Evolutionary conservation across 2,797 vertebrate species (phyloP).

Genomic region (Falco columbarius): DNA sequence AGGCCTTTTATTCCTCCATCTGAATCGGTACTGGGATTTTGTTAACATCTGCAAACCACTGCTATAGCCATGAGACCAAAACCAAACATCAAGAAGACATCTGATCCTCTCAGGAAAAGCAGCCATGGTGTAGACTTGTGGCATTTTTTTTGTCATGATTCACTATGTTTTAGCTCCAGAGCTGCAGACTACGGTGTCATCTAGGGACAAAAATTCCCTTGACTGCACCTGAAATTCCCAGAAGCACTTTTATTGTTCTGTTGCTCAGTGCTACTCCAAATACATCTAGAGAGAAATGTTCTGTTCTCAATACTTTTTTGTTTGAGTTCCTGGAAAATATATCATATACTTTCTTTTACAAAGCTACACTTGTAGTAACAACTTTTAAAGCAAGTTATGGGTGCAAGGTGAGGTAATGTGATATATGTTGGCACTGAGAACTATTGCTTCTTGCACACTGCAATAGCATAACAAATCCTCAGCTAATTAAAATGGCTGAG

Average conservation of each 20-base stretch:
- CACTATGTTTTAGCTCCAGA: not conserved
- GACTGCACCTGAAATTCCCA: not conserved
- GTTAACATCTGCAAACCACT: not conserved
- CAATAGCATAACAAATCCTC: not conserved
- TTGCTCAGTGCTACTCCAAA: not conserved
- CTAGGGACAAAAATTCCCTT: not conserved
- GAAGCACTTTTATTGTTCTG: not conserved
- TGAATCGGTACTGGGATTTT: not conserved
- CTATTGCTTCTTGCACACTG: not conserved
- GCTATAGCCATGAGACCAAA: not conserved
- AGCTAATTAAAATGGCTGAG: not conserved
- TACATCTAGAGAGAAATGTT: not conserved
- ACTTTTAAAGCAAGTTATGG: not conserved
- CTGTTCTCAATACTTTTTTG: not conserved
- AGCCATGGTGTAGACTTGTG: not conserved
- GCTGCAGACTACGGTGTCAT: not conserved
- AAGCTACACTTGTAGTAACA: not conserved
- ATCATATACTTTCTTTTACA: not conserved
- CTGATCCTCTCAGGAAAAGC: not conserved
- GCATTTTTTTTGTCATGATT: not conserved
- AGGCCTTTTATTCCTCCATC: not conserved
- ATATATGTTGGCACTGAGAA: not conserved
- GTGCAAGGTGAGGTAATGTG: not conserved
- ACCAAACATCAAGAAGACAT: not conserved
- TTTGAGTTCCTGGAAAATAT: not conserved